phyloP scores from a whole-genome alignment of 2,113 vertebrate genomes.

The Colistium nudipinnis region DNA sequence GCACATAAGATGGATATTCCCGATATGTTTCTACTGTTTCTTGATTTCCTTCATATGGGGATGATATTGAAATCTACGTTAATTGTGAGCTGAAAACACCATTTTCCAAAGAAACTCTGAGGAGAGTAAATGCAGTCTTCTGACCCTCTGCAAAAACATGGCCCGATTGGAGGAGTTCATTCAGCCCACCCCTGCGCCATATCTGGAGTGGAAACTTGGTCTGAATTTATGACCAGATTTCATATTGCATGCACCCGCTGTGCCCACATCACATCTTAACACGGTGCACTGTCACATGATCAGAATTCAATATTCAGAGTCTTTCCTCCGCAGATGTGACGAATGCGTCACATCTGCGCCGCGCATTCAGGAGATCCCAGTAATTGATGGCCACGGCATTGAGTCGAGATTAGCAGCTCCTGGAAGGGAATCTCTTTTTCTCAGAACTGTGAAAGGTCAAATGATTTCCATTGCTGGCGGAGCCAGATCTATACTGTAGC shows the following conservation, averaged over 20 bases:
- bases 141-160: neutral
- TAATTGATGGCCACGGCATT: slow-evolving; percentile 43
- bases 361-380: neutral
- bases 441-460: slow-evolving; percentile 23
- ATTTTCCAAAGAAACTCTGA: neutral
- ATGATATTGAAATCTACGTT: too few relatives aligned
- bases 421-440: slow-evolving; percentile 37
- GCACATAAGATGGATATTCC: too few relatives aligned
- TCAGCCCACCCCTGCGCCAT: slow-evolving; percentile 11
- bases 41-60: too few relatives aligned
- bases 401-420: slow-evolving; percentile 28
- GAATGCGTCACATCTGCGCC: slow-evolving; percentile 52
- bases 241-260: slow-evolving; percentile 7
- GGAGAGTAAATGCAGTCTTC: neutral
- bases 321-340: slow-evolving; percentile 23
- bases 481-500: slow-evolving; percentile 14
- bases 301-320: slow-evolving; percentile 1
- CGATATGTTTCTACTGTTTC: too few relatives aligned
- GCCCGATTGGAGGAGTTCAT: neutral
- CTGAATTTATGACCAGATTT: slow-evolving; percentile 28
- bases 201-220: slow-evolving; percentile 46
- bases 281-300: slow-evolving; percentile 5
- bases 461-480: slow-evolving; percentile 24
- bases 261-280: neutral
- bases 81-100: neutral